Evolutionary conservation across 2,113 vertebrate genomes (phyloP).

Genomic region (Sphyrna mokarran): DNA sequence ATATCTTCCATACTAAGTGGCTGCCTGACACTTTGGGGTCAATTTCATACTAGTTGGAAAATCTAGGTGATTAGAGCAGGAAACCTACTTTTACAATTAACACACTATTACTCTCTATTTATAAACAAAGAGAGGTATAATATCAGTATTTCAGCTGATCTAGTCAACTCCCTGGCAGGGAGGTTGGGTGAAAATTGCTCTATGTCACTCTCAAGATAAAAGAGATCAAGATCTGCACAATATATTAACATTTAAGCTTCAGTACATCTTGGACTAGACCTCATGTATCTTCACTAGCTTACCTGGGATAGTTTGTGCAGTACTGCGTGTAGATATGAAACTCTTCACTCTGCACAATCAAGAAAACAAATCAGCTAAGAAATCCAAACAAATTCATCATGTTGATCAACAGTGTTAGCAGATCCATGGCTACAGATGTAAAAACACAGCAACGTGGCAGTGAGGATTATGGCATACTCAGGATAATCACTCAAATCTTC

Average conservation of each 20-base stretch:
- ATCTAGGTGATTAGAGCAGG: background rate
- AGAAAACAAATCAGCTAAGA: conserved; percentile 37
- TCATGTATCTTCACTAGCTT: conserved; percentile 40
- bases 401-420: background rate
- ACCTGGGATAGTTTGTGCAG: conserved; percentile 93
- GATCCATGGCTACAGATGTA: background rate
- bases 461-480: background rate
- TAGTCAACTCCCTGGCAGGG: background rate
- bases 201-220: background rate
- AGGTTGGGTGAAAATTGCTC: background rate
- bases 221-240: background rate
- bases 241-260: background rate
- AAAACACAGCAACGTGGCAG: background rate
- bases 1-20: no score
- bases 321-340: conserved; percentile 95
- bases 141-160: background rate
- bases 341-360: conserved; percentile 77
- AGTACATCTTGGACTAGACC: background rate
- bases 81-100: background rate
- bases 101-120: background rate
- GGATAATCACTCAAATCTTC: background rate
- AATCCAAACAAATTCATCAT: background rate
- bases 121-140: background rate
- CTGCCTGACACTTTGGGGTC: background rate
- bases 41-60: background rate